phyloP scores from a whole-genome alignment of 1,140 invertebrate species.

The Armadillidium nasatum region DNA sequence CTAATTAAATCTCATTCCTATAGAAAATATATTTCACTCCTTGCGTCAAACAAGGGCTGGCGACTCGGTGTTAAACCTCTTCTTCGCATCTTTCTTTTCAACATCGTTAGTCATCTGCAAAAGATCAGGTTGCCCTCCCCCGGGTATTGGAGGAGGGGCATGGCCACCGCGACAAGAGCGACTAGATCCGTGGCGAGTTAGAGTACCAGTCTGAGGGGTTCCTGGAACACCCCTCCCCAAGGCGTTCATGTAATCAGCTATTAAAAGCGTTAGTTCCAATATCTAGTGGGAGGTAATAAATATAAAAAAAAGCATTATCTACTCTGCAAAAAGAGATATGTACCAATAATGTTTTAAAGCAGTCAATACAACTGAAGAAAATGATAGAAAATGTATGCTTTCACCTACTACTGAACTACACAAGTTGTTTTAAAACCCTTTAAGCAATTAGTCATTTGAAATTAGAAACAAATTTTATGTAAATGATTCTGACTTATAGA shows the following conservation, averaged over 20 bases:
- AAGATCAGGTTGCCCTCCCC: constrained; percentile 33
- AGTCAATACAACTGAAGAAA: background rate
- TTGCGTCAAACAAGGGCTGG: constrained; percentile 35
- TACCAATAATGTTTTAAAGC: constrained; percentile 17
- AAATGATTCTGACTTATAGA: no score
- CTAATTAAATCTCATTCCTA: constrained; percentile 26
- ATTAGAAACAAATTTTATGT: background rate
- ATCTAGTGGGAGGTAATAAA: constrained; percentile 58
- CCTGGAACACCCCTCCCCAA: constrained; percentile 66
- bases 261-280: constrained; percentile 81
- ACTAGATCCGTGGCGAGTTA: constrained; percentile 66
- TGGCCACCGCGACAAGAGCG: constrained; percentile 32
- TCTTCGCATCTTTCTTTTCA: constrained; percentile 39
- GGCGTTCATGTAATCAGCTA: constrained; percentile 94
- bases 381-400: background rate
- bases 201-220: constrained; percentile 72
- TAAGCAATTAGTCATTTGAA: background rate
- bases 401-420: background rate
- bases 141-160: constrained; percentile 18
- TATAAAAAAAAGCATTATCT: no score
- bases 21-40: constrained; percentile 31
- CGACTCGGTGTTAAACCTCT: constrained; percentile 32
- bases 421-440: background rate
- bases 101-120: constrained; percentile 42
- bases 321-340: no score